A percentile compares a stretch with the other conserved stretches of the same genome.
Evolutionary conservation across 2,888 invertebrate genomes (phyloP).

Genomic region (Escarpia spicata): DNA sequence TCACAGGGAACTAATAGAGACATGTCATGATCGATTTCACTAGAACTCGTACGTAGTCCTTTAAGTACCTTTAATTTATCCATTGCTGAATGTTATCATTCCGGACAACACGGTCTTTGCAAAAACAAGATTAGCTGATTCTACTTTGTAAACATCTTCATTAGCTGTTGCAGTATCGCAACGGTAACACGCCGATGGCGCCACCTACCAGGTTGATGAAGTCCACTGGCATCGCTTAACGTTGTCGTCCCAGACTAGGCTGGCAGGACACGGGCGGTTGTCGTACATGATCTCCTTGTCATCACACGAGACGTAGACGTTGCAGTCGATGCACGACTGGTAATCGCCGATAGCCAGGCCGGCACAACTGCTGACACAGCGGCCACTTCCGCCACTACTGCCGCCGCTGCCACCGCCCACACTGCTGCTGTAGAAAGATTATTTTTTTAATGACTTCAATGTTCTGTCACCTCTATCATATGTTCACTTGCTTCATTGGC

Average conservation of each 20-base stretch:
- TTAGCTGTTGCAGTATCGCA: background rate
- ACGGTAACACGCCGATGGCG: background rate
- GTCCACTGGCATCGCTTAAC: background rate
- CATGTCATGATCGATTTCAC: background rate
- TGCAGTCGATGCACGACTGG: background rate
- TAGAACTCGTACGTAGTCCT: background rate
- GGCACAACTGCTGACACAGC: background rate
- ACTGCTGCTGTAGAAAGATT: background rate
- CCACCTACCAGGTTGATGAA: background rate
- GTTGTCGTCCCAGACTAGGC: background rate
- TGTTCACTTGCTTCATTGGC: too few species aligned
- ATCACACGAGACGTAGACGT: background rate
- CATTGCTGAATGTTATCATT: background rate
- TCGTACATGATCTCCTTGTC: background rate
- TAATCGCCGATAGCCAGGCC: background rate
- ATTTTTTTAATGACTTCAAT: background rate
- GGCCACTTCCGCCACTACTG: background rate
- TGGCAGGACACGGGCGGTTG: background rate
- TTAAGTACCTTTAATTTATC: background rate
- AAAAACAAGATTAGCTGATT: background rate
- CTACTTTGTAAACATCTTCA: background rate
- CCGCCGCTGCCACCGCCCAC: background rate
- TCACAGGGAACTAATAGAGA: background rate
- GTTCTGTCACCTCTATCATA: too few species aligned
- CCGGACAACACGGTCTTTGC: background rate